phyloP scores from a whole-genome alignment of 2,888 invertebrate genomes.

The Steinernema scapterisci region DNA sequence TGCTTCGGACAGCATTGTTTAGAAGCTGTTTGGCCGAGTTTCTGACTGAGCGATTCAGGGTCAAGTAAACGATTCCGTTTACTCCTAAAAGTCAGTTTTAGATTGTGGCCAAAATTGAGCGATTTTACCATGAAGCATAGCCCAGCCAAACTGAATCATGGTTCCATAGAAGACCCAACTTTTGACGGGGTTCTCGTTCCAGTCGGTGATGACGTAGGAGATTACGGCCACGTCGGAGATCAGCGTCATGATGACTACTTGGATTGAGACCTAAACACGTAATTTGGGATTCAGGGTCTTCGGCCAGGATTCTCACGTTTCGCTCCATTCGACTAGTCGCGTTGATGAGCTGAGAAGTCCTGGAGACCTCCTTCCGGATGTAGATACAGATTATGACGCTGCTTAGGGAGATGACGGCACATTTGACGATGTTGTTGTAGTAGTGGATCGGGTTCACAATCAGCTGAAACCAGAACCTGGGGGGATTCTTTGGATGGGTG shows the following conservation, averaged over 20 bases:
- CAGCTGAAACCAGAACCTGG: neutral
- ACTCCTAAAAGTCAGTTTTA: neutral
- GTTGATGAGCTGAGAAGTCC: neutral
- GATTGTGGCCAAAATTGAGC: too few species aligned
- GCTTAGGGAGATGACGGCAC: neutral
- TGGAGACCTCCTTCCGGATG: neutral
- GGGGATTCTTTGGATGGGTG: neutral
- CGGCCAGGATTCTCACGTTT: neutral
- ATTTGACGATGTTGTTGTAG: conserved; percentile 22
- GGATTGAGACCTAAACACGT: neutral
- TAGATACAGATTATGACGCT: neutral
- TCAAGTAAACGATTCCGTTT: conserved; percentile 14
- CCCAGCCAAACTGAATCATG: conserved; percentile 1
- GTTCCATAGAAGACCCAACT: conserved; percentile 7
- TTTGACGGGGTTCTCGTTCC: neutral
- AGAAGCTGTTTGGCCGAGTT: neutral
- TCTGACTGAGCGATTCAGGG: conserved; percentile 1
- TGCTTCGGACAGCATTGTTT: neutral
- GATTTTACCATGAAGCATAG: neutral
- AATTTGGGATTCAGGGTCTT: neutral
- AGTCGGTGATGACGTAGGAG: conserved; percentile 7
- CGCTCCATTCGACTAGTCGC: neutral
- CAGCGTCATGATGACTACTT: conserved; percentile 17
- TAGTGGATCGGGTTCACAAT: conserved; percentile 14
- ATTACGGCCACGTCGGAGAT: conserved; percentile 3